These are phyloP conservation scores for Calyptommatus sinebrachiatus DNA, from an alignment of 2,113 vertebrate genomes.

Conservation along the genomic window DNA sequence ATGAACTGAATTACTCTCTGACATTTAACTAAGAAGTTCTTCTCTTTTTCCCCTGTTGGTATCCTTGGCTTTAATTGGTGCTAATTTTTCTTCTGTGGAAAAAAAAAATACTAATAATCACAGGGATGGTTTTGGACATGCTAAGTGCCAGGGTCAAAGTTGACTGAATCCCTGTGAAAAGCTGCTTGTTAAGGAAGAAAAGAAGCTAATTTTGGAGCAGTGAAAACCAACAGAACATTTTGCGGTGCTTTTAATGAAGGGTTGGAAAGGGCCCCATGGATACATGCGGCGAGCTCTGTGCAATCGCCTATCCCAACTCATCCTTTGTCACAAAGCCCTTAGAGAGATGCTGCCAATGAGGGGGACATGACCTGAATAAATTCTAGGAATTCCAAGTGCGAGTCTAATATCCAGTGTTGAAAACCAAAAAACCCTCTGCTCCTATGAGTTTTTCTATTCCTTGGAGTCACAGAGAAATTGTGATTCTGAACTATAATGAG, in stretches of 20 bases:
- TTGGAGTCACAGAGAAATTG: neutral
- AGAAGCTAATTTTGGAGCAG: neutral
- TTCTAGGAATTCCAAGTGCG: neutral
- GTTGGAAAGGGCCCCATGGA: too few species aligned
- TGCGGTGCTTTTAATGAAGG: neutral
- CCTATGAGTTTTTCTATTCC: neutral
- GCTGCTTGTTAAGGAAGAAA: neutral
- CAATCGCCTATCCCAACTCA: neutral
- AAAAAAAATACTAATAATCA: neutral
- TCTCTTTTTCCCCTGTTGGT: neutral
- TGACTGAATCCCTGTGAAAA: neutral
- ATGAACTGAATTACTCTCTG: neutral
- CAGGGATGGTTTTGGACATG: neutral
- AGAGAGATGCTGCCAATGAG: neutral
- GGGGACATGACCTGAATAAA: neutral
- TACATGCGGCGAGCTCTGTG: neutral
- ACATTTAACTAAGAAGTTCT: neutral
- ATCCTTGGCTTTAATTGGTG: neutral
- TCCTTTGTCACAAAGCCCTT: neutral
- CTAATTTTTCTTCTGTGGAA: neutral
- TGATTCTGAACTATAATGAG: neutral
- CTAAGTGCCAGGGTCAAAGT: neutral
- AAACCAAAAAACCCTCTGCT: neutral
- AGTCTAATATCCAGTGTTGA: neutral
- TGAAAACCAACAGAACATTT: neutral